Evolutionary conservation across 2,113 vertebrate genomes (phyloP), one percentile per base, ranked within the genome.

Genomic region (Catharus fuscescens): DNA sequence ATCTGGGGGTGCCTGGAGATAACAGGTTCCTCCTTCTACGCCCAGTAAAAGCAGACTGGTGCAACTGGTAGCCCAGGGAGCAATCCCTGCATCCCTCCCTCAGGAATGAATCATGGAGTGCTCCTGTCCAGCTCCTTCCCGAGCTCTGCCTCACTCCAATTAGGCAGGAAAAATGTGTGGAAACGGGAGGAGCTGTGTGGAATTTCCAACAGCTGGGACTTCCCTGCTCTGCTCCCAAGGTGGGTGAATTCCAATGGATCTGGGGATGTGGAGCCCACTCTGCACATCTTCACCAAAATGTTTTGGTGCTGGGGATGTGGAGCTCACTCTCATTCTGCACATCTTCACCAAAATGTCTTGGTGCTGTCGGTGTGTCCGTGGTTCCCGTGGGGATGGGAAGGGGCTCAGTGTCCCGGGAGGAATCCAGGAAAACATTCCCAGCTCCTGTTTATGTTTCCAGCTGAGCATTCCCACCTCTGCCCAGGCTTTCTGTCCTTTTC

Each of bases 141-240:
- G 0, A 52, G 73, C 1, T 0, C 78, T 72, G 0, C 21, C 73
- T 91, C 2, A 0, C 59, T 85, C 90, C 85, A 90, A 80, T 95
- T 90, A 96, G 52, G 67, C 78, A 92, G 89, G 92, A 89, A 81
- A 91, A 88, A 72, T 50, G 74, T 79, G 78, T 80, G 91, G 90
- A 69, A 90, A 62, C 67, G 87, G 52, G 73, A 86, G 94, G 76
- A 89, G 52, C 78, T 8, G 24, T 59, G 61, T 66, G 71, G 8
- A 20, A 10, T 88, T 91, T 70, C 54, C 87, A 95, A 87, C 81
- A 90, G 62, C 78, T 86, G 78, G 50, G 77, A 90, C 18, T 70
- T 53, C 53, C 53, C 61, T 11, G 25, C 86, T 69, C 38, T 2
- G 42, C 54, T 96, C 87, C 93, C 71, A 18, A 2, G 87, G 50